Evolutionary conservation across 2,113 vertebrate genomes (phyloP).

Genomic region (Chamaetylas fuelleborni): DNA sequence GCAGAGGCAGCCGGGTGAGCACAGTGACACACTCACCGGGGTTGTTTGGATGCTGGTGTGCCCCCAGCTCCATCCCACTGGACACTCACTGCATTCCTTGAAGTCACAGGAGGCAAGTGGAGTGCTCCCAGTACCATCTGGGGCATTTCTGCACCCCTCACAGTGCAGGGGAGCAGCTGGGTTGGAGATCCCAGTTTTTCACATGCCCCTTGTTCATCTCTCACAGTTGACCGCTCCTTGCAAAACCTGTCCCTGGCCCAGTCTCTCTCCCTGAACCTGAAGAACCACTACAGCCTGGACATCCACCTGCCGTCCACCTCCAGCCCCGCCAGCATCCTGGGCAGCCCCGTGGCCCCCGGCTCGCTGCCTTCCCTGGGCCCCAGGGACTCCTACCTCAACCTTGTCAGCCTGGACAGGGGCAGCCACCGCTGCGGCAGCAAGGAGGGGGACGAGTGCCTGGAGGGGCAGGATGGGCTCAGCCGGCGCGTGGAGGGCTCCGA

Average conservation of each 20-base stretch:
- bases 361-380: slow-evolving; percentile 34
- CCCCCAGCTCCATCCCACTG: background rate
- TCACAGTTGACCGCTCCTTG: slow-evolving; percentile 67
- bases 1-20: slow-evolving; percentile 44
- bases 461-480: slow-evolving; percentile 32
- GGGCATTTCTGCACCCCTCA: background rate
- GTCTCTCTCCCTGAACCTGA: slow-evolving; percentile 81
- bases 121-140: background rate
- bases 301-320: slow-evolving; percentile 78
- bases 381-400: slow-evolving; percentile 81
- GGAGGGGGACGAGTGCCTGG: slow-evolving; percentile 14
- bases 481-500: slow-evolving; percentile 65
- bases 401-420: slow-evolving; percentile 72
- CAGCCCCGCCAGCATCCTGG: slow-evolving; percentile 69
- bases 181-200: background rate
- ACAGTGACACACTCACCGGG: fast-evolving
- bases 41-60: background rate
- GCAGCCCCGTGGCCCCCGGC: slow-evolving; percentile 25
- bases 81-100: background rate
- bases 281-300: slow-evolving; percentile 79
- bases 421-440: background rate
- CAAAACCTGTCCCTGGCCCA: slow-evolving; percentile 68
- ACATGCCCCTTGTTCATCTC: background rate
- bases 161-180: fast-evolving
- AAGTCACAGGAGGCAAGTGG: background rate